Evolutionary conservation across 2,797 vertebrate genomes (phyloP).

Genomic region (Nyctalus aviator): DNA sequence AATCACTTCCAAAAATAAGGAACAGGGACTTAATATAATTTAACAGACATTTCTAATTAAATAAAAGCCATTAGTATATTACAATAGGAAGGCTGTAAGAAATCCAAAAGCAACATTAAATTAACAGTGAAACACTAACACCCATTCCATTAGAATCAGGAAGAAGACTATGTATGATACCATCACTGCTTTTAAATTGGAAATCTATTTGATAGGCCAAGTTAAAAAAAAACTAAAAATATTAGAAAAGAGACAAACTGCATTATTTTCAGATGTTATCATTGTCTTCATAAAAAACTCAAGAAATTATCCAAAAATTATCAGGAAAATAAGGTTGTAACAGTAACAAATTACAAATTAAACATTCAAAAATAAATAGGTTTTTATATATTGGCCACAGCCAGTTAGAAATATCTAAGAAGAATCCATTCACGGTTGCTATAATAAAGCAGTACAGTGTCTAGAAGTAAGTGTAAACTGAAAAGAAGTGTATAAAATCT

Average conservation of each 20-base stretch:
- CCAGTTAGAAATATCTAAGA: conserved; percentile 16
- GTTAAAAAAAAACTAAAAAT: background rate
- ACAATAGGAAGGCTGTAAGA: conserved; percentile 32
- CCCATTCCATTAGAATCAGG: conserved; percentile 26
- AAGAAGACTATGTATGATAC: background rate
- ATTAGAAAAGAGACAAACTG: background rate
- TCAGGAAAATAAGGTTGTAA: conserved; percentile 1
- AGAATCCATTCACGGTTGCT: background rate
- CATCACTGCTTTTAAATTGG: background rate
- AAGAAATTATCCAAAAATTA: conserved; percentile 13
- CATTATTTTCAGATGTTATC: conserved; percentile 23
- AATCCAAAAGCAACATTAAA: conserved; percentile 36
- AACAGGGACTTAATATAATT: conserved; percentile 39
- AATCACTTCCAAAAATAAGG: conserved; percentile 41
- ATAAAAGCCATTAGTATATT: conserved; percentile 56
- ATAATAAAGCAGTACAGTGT: conserved; percentile 8
- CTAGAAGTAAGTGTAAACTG: background rate
- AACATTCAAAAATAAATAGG: conserved; percentile 28
- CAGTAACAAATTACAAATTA: background rate
- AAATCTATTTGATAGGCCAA: conserved; percentile 23
- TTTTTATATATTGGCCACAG: background rate
- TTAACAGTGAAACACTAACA: conserved; percentile 38
- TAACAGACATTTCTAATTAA: conserved; percentile 57
- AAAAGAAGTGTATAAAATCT: conserved; percentile 35
- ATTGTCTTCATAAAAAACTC: background rate